phyloP scores from a whole-genome alignment of 64 coral and sea anemone species.

The Porites lutea region DNA sequence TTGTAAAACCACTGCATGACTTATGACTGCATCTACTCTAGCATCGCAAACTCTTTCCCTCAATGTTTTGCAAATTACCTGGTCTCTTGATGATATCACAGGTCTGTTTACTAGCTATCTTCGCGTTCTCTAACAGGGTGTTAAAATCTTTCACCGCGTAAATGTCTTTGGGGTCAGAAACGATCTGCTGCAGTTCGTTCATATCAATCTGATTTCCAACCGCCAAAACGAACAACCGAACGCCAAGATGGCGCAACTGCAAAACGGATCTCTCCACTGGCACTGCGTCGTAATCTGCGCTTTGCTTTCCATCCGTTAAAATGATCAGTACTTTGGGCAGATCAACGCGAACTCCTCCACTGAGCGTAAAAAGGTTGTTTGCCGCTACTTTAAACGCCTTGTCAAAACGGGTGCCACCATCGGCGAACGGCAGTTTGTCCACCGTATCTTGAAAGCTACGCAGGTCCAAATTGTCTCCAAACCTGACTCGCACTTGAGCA shows the following conservation, averaged over 20 bases:
- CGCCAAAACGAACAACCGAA: slow-evolving; percentile 61
- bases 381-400: slow-evolving; percentile 56
- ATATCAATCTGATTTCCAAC: slow-evolving; percentile 60
- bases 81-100: slow-evolving; percentile 41
- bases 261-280: slow-evolving; percentile 63
- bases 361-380: slow-evolving; percentile 37
- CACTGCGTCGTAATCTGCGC: slow-evolving; percentile 49
- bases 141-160: slow-evolving; percentile 62
- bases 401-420: slow-evolving; percentile 61
- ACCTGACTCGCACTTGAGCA: slow-evolving; percentile 59
- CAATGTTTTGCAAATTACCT: not conserved
- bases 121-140: slow-evolving; percentile 25
- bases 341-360: slow-evolving; percentile 14
- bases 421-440: slow-evolving; percentile 44
- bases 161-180: slow-evolving; percentile 55
- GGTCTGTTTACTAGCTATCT: slow-evolving; percentile 19
- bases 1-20: too few species aligned
- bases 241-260: slow-evolving; percentile 48
- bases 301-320: slow-evolving; percentile 57
- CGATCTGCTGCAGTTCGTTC: slow-evolving; percentile 50
- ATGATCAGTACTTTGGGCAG: slow-evolving; percentile 54
- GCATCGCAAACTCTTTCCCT: too few species aligned
- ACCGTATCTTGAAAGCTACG: slow-evolving; percentile 37
- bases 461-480: slow-evolving; percentile 63
- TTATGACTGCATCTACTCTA: too few species aligned